Evolutionary conservation across 1,140 invertebrate genomes (phyloP).

Genomic region (Cydia pomonella): DNA sequence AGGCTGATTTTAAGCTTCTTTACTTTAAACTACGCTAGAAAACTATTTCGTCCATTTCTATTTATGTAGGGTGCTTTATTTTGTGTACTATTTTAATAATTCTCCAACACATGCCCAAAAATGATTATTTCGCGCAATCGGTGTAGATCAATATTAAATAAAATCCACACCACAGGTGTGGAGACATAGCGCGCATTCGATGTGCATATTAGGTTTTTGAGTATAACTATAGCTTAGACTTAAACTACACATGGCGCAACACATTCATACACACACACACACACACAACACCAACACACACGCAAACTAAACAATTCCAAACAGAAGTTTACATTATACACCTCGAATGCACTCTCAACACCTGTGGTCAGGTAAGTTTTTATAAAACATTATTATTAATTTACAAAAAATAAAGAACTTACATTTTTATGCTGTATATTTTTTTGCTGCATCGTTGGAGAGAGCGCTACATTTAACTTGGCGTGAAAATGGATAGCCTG

Average conservation of each 20-base stretch:
- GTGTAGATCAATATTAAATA: too few relatives aligned
- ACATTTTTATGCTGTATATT: neutral
- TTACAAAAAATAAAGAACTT: too few relatives aligned
- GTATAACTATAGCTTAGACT: neutral
- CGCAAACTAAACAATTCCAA: neutral
- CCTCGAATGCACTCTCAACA: neutral
- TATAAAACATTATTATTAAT: too few relatives aligned
- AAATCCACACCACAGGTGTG: too few relatives aligned
- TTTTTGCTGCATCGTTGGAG: constrained; percentile 1
- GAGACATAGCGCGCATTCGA: neutral
- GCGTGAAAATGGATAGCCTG: neutral
- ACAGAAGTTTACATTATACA: neutral
- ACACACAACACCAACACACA: neutral
- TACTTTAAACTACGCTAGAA: neutral
- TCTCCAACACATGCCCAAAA: neutral
- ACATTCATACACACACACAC: neutral
- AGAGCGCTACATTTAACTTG: neutral
- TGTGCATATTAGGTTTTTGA: neutral
- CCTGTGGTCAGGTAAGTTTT: neutral
- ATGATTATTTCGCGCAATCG: neutral
- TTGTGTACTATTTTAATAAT: neutral
- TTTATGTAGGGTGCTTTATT: neutral
- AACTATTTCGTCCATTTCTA: neutral
- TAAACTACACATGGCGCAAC: neutral
- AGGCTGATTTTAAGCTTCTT: neutral